Evolutionary conservation across 1,140 invertebrate genomes (phyloP).

Genomic region (Pemphigus obesinymphae): DNA sequence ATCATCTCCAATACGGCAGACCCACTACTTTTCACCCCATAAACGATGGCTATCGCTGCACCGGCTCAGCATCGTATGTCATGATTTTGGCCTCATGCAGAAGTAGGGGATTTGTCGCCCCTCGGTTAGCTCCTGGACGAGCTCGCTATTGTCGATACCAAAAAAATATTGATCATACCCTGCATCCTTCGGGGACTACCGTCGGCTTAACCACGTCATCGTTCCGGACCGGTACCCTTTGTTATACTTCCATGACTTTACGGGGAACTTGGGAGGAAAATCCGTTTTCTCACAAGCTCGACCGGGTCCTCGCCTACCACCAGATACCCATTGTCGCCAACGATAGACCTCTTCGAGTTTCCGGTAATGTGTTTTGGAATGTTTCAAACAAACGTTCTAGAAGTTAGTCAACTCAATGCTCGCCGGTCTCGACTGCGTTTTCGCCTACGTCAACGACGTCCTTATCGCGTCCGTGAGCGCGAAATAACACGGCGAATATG

Average conservation of each 20-base stretch:
- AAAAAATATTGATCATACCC: conserved; percentile 51
- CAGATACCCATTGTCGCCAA: conserved; percentile 50
- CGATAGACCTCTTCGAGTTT: conserved; percentile 50
- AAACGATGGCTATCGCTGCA: neutral
- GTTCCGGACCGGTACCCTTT: conserved; percentile 53
- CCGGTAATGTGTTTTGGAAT: too few species aligned
- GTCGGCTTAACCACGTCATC: too few species aligned
- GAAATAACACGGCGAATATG: conserved; percentile 45
- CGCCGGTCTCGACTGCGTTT: conserved; percentile 48
- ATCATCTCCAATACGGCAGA: too few species aligned
- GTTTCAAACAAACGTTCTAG: conserved; percentile 52
- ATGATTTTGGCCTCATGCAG: too few species aligned
- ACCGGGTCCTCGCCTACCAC: conserved; percentile 54
- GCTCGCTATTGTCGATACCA: too few species aligned
- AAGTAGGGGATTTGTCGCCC: neutral
- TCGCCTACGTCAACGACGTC: conserved; percentile 50
- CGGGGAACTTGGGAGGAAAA: conserved; percentile 49
- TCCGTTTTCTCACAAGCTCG: conserved; percentile 53
- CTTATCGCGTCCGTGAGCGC: conserved; percentile 47
- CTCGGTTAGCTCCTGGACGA: too few species aligned
- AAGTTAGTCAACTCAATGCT: conserved; percentile 53
- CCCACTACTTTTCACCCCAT: neutral
- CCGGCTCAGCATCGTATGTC: neutral
- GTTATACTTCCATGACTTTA: conserved; percentile 47
- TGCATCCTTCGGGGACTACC: conserved; percentile 52